phyloP scores from a whole-genome alignment of 2,797 vertebrate species.

The Buceros bicornis region DNA sequence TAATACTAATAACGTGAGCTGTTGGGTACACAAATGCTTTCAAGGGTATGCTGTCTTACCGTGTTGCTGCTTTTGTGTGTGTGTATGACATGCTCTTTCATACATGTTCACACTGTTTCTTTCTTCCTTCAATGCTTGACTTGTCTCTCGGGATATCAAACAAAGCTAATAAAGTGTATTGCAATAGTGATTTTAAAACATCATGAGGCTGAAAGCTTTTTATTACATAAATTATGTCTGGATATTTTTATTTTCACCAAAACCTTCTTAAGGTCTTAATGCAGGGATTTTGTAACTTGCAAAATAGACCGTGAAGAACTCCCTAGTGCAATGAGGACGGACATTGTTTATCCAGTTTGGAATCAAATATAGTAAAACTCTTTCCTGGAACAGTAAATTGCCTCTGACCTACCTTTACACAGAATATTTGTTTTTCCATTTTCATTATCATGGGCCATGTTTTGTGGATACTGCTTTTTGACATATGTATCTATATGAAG shows the following conservation, averaged over 20 bases:
- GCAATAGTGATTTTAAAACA: not conserved
- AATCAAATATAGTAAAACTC: not conserved
- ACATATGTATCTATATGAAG: not conserved
- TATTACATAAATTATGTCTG: not conserved
- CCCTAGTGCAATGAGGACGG: not conserved
- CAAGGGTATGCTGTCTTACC: not conserved
- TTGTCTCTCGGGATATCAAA: not conserved
- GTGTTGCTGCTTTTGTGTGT: not conserved
- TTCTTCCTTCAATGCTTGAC: not conserved
- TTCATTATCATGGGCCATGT: not conserved
- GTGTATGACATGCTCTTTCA: not conserved
- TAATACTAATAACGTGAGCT: not conserved
- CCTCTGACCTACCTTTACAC: not conserved
- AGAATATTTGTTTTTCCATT: constrained; percentile 21
- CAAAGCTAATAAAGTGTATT: not conserved
- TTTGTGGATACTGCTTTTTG: constrained; percentile 29
- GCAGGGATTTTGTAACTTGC: not conserved
- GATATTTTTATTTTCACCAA: not conserved
- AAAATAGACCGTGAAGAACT: not conserved
- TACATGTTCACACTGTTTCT: not conserved
- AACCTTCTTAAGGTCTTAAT: not conserved
- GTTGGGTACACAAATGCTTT: not conserved
- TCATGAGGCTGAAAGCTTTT: not conserved
- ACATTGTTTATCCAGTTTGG: constrained; percentile 16
- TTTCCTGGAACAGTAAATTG: constrained; percentile 40